A percentile compares a stretch with the other conserved stretches of the same genome.
Evolutionary conservation across 30 jellyfish, hydroid and myxozoan species (phyloP).

Genomic region (Hydractinia symbiolongicarpus): DNA sequence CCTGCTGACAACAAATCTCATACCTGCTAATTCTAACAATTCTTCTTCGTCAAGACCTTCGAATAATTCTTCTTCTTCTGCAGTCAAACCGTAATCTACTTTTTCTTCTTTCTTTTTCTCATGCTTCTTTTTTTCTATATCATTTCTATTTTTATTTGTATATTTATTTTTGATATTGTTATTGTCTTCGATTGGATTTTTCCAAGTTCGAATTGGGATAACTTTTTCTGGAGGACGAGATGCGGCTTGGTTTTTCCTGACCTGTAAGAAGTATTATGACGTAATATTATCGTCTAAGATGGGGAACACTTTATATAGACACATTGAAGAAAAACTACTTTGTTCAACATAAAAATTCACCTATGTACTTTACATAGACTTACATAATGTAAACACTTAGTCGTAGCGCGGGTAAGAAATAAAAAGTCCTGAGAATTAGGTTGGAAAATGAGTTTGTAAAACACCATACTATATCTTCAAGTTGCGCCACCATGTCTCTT

Average conservation of each 20-base stretch:
- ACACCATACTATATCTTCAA: neutral
- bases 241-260: neutral
- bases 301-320: too few species aligned
- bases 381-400: too few species aligned
- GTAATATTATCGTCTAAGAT: too few species aligned
- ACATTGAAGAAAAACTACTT: too few species aligned
- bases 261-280: neutral
- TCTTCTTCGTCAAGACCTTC: neutral
- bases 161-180: neutral
- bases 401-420: too few species aligned
- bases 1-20: neutral
- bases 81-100: neutral
- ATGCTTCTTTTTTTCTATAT: neutral
- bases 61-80: constrained; percentile 3
- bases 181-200: neutral
- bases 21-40: constrained; percentile 11
- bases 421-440: too few species aligned
- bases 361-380: too few species aligned
- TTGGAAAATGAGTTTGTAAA: too few species aligned
- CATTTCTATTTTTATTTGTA: neutral
- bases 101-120: neutral
- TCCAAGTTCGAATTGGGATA: neutral
- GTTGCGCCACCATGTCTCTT: constrained; percentile 12
- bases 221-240: neutral
- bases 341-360: too few species aligned